Evolutionary conservation across 2,113 vertebrate genomes (phyloP), one percentile per base, ranked within the genome.

Genomic region (Campylorhamphus procurvoides): DNA sequence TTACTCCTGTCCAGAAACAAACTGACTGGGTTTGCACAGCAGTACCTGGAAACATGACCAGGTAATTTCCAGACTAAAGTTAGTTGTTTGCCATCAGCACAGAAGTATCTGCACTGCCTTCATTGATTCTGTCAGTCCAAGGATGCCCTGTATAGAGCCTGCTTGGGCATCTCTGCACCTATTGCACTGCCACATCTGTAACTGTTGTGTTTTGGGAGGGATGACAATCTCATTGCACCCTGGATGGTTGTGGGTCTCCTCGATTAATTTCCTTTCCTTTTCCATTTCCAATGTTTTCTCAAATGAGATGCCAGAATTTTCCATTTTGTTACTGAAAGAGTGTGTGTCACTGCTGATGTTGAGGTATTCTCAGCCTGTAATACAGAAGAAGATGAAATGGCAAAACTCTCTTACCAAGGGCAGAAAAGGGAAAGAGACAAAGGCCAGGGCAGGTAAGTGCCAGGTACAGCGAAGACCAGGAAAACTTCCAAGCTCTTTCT

Each of bases 91-190:
- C n/a, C 47, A 33, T 42, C 16, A 56, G 62, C n/a, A n/a, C 59
- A 73, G 50, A 67, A 49, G 15, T 28, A 39, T 33, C 18, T 33
- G 10, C 37, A 15, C 15, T 69, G 46, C 46, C 50, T 6, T 80
- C 58, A 53, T 1, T 0, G 4, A 18, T 35, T 55, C 8, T 7
- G 6, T 7, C 46, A 42, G 13, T 18, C 33, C 40, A 60, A 49
- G 27, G 31, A 62, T 91, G 52, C 66, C 9, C 10, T 2, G 3
- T 19, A 27, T 60, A 84, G 18, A 74, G 55, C 62, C 84, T 85
- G n/a, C 74, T n/a, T 31, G 46, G 20, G 18, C 29, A 49, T 35
- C 83, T 85, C 56, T 66, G 47, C 49, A 39, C 23, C 28, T n/a
- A 8, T 14, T 77, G n/a, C 40, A 10, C 14, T 53, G 66, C 9